Evolutionary conservation across 1,140 invertebrate species (phyloP), one percentile per base, ranked within the genome.

Genomic region (Hestina assimilis): DNA sequence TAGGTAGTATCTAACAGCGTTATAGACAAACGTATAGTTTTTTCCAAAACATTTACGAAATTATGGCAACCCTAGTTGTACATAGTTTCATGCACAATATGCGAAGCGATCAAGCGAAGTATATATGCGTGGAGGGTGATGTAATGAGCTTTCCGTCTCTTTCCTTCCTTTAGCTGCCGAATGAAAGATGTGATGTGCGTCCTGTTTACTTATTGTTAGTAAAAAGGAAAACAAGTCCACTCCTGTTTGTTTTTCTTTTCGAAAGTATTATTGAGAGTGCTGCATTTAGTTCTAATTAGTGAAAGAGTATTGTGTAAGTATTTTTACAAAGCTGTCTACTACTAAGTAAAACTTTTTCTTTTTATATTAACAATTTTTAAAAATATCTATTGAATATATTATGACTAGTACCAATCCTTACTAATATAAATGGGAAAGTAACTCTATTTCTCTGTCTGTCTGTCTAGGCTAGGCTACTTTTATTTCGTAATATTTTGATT

Each of bases 191-290:
- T 5, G 7, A 38, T 19, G 8, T 19, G 33, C 19, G 33, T 38
- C 33, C 33, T 38, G 17, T 38, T 38, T 38, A 38, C 33, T 38
- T n/a, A n/a, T n/a, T n/a, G n/a, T n/a, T 38, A 38, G 15, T 19
- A 17, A 38, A 38, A 38, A 38, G 33, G 33, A 38, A 38, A 38
- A 38, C 33, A 17, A 38, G 33, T 17, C 15, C 14, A 19, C 33
- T 38, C 19, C 19, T 38, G 33, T 38, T 38, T 38, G 33, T 38
- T 38, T 38, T 38, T 19, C 33, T 38, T 7, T 20, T 38, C 19
- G 4, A 38, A 38, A 17, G 9, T 38, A 17, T 38, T 38, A 38
- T 38, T 38, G 15, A 9, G 7, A 9, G 6, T n/a, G 8, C 15
- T n/a, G n/a, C n/a, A n/a, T 17, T 19, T 38, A 19, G 6, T 38